These are phyloP conservation scores for Pegoplata infirma DNA, from an alignment of 2,888 invertebrate species.

Conservation along the genomic window DNA sequence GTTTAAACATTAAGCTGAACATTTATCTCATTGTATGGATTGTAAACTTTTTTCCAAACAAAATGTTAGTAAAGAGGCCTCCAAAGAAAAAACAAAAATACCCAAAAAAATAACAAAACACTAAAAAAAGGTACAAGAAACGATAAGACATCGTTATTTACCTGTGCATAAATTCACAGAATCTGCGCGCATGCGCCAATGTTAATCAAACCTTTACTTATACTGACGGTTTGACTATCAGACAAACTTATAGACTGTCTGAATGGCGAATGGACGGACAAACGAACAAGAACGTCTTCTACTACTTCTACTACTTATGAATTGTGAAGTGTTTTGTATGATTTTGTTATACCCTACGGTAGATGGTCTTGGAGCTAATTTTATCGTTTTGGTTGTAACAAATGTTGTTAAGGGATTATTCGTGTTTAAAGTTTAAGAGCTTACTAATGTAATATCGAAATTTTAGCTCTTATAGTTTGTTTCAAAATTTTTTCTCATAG, in stretches of 20 bases:
- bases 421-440: too few species aligned
- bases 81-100: slow-evolving; percentile 6
- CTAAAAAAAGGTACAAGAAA: slow-evolving; percentile 5
- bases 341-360: too few species aligned
- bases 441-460: too few species aligned
- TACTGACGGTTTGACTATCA: slow-evolving; percentile 1
- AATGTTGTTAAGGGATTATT: too few species aligned
- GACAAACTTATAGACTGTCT: slow-evolving; percentile 22
- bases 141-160: slow-evolving; percentile 44
- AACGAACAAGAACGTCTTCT: too few species aligned
- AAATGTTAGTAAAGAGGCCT: slow-evolving; percentile 33
- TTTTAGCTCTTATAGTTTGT: too few species aligned
- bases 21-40: slow-evolving; percentile 30
- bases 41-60: slow-evolving; percentile 18
- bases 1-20: slow-evolving; percentile 1
- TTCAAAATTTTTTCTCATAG: too few species aligned
- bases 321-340: slow-evolving; percentile 52
- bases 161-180: slow-evolving; percentile 59
- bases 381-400: too few species aligned
- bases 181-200: slow-evolving; percentile 63
- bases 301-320: slow-evolving; percentile 37
- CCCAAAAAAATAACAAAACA: slow-evolving; percentile 5
- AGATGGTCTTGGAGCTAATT: too few species aligned
- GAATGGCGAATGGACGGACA: not conserved
- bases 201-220: slow-evolving; percentile 55